Evolutionary conservation across 2,113 vertebrate genomes (phyloP).

Genomic region (Machaerirhynchus nigripectus): DNA sequence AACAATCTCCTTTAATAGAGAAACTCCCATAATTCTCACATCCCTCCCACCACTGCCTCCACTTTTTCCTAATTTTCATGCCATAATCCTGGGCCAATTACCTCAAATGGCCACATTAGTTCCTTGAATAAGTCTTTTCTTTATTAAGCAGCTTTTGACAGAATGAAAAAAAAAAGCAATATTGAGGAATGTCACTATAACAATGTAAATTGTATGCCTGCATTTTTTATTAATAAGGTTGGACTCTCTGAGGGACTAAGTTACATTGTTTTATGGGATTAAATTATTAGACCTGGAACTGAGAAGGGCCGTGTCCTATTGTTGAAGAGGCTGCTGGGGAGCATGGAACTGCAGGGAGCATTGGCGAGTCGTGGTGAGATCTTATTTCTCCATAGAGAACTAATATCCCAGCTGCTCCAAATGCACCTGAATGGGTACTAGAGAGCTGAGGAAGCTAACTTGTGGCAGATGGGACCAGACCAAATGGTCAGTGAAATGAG

Average conservation of each 20-base stretch:
- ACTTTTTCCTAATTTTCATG: neutral
- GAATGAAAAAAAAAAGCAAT: slow-evolving; percentile 16
- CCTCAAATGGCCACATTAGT: neutral
- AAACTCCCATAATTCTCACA: neutral
- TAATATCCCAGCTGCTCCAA: slow-evolving; percentile 70
- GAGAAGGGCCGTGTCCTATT: slow-evolving; percentile 55
- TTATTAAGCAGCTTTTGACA: slow-evolving; percentile 13
- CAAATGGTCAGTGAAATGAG: slow-evolving; percentile 71
- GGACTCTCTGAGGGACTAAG: slow-evolving; percentile 51
- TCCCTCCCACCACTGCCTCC: neutral
- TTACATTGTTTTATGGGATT: slow-evolving; percentile 66
- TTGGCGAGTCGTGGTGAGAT: slow-evolving; percentile 48
- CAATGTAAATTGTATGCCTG: neutral
- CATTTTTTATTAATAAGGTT: slow-evolving; percentile 67
- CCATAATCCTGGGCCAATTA: neutral
- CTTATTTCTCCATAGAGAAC: slow-evolving; percentile 66
- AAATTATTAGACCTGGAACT: slow-evolving; percentile 70
- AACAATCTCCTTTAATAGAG: neutral
- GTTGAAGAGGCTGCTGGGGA: slow-evolving; percentile 69
- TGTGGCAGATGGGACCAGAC: slow-evolving; percentile 67
- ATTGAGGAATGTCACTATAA: slow-evolving; percentile 18
- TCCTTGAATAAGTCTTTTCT: neutral
- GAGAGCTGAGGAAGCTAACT: slow-evolving; percentile 44
- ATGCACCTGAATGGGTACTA: slow-evolving; percentile 63
- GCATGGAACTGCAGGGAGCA: slow-evolving; percentile 61